These are phyloP conservation scores for Bombus impatiens DNA, from an alignment of 1,140 invertebrate species.

Conservation along the genomic window DNA sequence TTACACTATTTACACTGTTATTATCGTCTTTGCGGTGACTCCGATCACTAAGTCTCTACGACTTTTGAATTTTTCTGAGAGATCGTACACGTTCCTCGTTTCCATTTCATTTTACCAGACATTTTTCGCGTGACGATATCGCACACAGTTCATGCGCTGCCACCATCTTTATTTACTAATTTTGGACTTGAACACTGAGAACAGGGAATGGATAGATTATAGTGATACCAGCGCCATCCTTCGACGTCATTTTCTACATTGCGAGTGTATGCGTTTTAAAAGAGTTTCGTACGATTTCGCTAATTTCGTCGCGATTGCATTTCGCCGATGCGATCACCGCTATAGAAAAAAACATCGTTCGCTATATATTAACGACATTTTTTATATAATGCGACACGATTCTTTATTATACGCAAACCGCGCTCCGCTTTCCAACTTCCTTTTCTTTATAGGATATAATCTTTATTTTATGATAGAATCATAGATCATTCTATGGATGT, in stretches of 20 bases:
- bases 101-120: conserved; percentile 78
- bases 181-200: conserved; percentile 74
- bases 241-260: not conserved
- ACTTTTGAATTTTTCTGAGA: conserved; percentile 54
- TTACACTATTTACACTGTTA: conserved; percentile 61
- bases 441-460: not conserved
- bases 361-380: too few species aligned
- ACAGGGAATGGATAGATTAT: conserved; percentile 33
- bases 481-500: not conserved
- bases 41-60: conserved; percentile 51
- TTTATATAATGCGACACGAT: too few species aligned
- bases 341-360: not conserved
- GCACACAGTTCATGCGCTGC: conserved; percentile 72
- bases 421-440: not conserved
- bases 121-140: conserved; percentile 71
- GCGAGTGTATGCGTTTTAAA: not conserved
- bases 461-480: not conserved
- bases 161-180: conserved; percentile 82
- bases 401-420: too few species aligned
- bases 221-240: conserved; percentile 6
- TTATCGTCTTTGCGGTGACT: conserved; percentile 16
- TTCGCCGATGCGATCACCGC: not conserved
- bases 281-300: not conserved
- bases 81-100: conserved; percentile 65
- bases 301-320: not conserved